These are phyloP conservation scores for Brachionus rotundiformis DNA, from an alignment of 1,140 invertebrate genomes.

Conservation along the genomic window DNA sequence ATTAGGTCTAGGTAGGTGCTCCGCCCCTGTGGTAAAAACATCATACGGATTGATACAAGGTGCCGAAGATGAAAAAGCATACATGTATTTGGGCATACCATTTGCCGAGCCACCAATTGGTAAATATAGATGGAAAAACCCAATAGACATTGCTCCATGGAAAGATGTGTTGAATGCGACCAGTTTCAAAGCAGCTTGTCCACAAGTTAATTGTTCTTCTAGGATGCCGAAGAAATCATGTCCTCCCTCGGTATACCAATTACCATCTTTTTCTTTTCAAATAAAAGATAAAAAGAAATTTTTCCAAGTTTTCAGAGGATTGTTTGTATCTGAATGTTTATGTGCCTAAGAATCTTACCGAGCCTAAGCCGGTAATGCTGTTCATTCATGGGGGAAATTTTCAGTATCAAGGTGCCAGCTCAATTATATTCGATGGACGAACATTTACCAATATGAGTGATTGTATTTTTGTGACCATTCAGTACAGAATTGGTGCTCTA, in stretches of 20 bases:
- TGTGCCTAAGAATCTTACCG: conserved; percentile 66
- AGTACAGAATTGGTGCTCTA: conserved; percentile 74
- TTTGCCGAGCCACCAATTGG: conserved; percentile 55
- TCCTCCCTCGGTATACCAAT: conserved; percentile 82
- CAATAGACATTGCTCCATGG: conserved; percentile 72
- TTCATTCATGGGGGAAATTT: conserved; percentile 97
- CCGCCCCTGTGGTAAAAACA: conserved; percentile 23
- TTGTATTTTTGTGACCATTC: conserved; percentile 88
- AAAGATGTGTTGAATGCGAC: conserved; percentile 73
- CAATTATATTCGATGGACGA: conserved; percentile 88
- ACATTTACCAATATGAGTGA: conserved; percentile 74
- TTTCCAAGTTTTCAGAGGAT: conserved; percentile 74
- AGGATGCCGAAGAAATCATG: conserved; percentile 19
- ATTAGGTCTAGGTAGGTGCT: neutral
- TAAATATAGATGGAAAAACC: conserved; percentile 54
- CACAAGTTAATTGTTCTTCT: conserved; percentile 44
- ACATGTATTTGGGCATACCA: conserved; percentile 53
- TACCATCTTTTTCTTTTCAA: conserved; percentile 84
- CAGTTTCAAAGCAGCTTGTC: conserved; percentile 79
- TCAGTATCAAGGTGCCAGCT: conserved; percentile 77
- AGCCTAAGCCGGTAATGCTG: conserved; percentile 80
- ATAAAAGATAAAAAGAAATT: conserved; percentile 78
- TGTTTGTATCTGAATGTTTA: conserved; percentile 92
- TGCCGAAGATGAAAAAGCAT: neutral
- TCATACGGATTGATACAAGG: conserved; percentile 38